Base-by-base conservation (phyloP, 2,113 vertebrate genomes). In the Peromyscus californicus region DNA sequence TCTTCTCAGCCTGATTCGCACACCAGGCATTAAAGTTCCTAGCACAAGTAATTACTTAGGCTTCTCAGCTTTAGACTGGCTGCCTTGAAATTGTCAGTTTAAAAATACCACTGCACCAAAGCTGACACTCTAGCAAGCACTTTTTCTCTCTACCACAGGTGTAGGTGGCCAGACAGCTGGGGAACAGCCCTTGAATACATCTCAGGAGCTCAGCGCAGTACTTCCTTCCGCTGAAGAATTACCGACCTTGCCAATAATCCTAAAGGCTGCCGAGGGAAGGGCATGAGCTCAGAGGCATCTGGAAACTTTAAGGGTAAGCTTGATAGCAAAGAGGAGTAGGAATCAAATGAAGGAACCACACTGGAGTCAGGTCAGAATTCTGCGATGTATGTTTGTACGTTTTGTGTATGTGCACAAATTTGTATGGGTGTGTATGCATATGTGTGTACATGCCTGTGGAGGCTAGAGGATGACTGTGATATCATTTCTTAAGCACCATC, bases 1-100 rank as follows among this genome's bases (percentile, higher is more conserved):
- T 83, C 69, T 84, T 83, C 80, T 63, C 4, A 67, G 86, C 22
- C 48, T 15, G 8, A 57, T 63, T 74, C 13, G n/a, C 0, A 70
- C 17, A 61, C 24, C 39, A 42, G 3, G 4, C 4, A 12, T 15
- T 83, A 69, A 36, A 75, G 22, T 48, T 96, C 86, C 70, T 85
- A 42, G 31, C 8, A 26, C 59, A 90, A 95, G 97, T 61, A 51
- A 88, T 89, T 85, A 45, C 36, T 45, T 75, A 92, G 72, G 42
- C 31, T 76, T 22, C 48, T 59, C 31, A 85, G 80, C 63, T 86
- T 67, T 89, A 78, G 0, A 83, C 7, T 22, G 45, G 48, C 83
- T 83, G n/a, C 48, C 67, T 92, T 89, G 80, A 48, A 87, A 74
- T 57, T 70, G 33, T 82, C 67, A 83, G 45, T 51, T 85, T 33